Evolutionary conservation across 2,888 invertebrate species (phyloP).

Genomic region (Hoplodrina blanda): DNA sequence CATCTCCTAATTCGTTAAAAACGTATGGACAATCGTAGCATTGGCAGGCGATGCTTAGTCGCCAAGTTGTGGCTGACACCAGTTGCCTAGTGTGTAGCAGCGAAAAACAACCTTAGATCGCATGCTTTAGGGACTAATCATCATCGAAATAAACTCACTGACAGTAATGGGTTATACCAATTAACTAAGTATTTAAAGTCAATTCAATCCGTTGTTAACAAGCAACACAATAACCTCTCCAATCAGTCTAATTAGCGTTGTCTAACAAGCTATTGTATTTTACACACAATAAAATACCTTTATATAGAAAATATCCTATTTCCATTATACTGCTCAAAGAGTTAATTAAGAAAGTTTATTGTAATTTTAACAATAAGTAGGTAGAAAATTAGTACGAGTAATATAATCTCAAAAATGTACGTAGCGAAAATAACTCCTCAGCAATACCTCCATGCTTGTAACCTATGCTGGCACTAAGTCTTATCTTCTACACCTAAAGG

Average conservation of each 20-base stretch:
- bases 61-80: not conserved
- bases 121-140: not conserved
- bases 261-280: constrained; percentile 30
- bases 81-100: not conserved
- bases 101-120: not conserved
- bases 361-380: not conserved
- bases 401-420: not conserved
- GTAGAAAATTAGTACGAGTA: not conserved
- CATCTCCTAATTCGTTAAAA: not conserved
- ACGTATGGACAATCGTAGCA: not conserved
- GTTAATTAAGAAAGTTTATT: not conserved
- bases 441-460: too few relatives aligned
- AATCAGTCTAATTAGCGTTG: constrained; percentile 41
- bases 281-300: constrained; percentile 3
- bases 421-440: not conserved
- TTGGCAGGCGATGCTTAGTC: not conserved
- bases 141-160: not conserved
- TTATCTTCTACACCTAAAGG: too few relatives aligned
- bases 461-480: too few relatives aligned
- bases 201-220: constrained; percentile 35
- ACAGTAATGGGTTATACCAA: not conserved
- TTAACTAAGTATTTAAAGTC: constrained; percentile 3
- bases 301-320: constrained; percentile 14
- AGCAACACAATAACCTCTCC: constrained; percentile 42
- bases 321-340: constrained; percentile 11